A percentile compares a stretch with the other conserved stretches of the same genome.
Evolutionary conservation across 2,113 vertebrate genomes (phyloP).

Genomic region (Cheirogaleus medius): DNA sequence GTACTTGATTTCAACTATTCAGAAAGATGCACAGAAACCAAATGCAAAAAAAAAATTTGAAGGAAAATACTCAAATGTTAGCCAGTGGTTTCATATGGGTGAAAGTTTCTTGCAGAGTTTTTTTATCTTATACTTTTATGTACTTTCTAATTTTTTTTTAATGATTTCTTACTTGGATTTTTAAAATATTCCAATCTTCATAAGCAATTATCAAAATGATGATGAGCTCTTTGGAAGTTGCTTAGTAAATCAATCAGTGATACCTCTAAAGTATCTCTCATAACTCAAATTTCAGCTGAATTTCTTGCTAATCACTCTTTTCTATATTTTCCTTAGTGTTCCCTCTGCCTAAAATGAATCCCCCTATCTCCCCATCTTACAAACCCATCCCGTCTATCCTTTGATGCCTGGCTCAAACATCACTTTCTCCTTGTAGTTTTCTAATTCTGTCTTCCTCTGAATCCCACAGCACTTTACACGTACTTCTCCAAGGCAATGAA

Average conservation of each 20-base stretch:
- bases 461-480: background rate
- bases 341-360: background rate
- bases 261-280: background rate
- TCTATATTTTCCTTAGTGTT: background rate
- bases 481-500: background rate
- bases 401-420: background rate
- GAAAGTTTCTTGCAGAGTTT: background rate
- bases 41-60: background rate
- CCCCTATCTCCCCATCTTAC: background rate
- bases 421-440: background rate
- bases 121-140: constrained; percentile 19
- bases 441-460: background rate
- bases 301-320: background rate
- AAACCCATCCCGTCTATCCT: background rate
- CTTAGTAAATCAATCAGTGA: background rate
- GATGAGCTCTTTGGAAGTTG: background rate
- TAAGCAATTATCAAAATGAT: background rate
- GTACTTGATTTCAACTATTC: background rate
- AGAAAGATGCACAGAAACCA: background rate
- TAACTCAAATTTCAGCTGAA: background rate
- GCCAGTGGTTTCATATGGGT: background rate
- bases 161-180: background rate
- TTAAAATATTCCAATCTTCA: background rate
- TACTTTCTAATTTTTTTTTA: background rate
- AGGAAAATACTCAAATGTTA: background rate